Base-by-base conservation (phyloP, 2,888 invertebrate genomes). In the Leptinotarsa juncta region DNA sequence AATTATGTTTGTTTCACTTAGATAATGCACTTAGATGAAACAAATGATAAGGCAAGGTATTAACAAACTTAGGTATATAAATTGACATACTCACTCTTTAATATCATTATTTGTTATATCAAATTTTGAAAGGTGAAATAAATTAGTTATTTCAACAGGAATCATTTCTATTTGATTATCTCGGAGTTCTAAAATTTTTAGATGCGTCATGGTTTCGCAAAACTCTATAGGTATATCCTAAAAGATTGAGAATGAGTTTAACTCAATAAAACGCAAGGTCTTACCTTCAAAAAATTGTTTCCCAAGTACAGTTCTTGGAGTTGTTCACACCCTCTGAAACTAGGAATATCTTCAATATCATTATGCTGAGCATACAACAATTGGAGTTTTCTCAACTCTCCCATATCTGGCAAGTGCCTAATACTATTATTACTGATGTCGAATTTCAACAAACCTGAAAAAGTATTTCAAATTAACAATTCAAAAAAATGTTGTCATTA, bases 241-340 rank as follows among this genome's bases (percentile, higher is more conserved):
- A 48, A 89, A 88, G 15, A 48, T 26, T 20, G 16, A 18, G 67
- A 57, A 77, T 49, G 49, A 53, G 53, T 50, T 23, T 67, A 49
- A 26, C 65, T 49, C 49, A 53, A 67, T 65, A 42, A 51, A 57
- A 14, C 7, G 65, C 16, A 18, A 18, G 70, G 55, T 70, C 62
- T 50, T 88, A 94, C 94, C 89, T 91, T 91, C 74, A 97, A 93
- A 81, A 89, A 92, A 89, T 97, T 97, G 86, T 96, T 95, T 70
- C 95, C 94, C 82, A 96, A 89, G 88, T 96, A 93, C 71, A 97
- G 88, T 88, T 96, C 95, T 88, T 93, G 94, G 16, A 97, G 88
- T 67, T 91, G 90, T 67, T 91, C 90, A 85, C 96, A 96, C 68
- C 94, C 94, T 81, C 91, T 92, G 78, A 96, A 93, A 83, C 93